Base-by-base conservation (phyloP, 53 echinoderm and acorn worm genomes). In the Holothuria leucospilota region DNA sequence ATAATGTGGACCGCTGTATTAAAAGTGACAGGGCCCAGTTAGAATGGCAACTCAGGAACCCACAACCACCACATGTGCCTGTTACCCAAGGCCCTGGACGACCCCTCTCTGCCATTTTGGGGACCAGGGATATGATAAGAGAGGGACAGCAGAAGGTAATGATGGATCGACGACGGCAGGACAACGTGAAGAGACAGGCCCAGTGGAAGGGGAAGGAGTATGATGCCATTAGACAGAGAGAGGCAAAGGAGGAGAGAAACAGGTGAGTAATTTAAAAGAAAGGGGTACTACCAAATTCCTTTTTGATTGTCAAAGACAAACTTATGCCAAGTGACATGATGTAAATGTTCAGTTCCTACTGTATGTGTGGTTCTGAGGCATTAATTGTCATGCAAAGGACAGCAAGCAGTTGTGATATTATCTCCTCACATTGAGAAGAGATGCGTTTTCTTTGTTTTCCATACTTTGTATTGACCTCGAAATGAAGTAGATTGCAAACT, bases 111-210 rank as follows among this genome's bases (percentile, higher is more conserved):
- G 81, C 83, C 5, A 67, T 68, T 25, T 30, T 93, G 30, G 94
- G 91, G 15, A 99, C 89, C 28, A 86, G 92, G 51, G 99, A 99
- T 85, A 84, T 93, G 90, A 91, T 92, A 11, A 74, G 92, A 58
- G 99, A 99, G 77, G 92, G 92, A 0, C 93, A 89, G 68, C 92
- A 99, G 80, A 92, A 82, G 62, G 85, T 88, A 25, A 94, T 90
- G 84, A 52, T 99, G 42, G 93, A 99, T 59, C 87, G 89, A 78
- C 82, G 94, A 13, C 62, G 95, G 23, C 90, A 82, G 51, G 92
- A 95, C 64, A 86, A 86, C 23, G 87, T 92, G 71, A 81, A 93
- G 63, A 77, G 95, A 60, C 94, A 95, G 88, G 86, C 84, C 8
- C 84, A 85, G 11, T 92, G 87, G 89, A 90, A 95, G 26, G 77